A percentile compares a stretch with the other conserved stretches of the same genome.
These are phyloP conservation scores for Sternarchorhynchus goeldii DNA, from an alignment of 2,797 vertebrate genomes.

Conservation along the genomic window DNA sequence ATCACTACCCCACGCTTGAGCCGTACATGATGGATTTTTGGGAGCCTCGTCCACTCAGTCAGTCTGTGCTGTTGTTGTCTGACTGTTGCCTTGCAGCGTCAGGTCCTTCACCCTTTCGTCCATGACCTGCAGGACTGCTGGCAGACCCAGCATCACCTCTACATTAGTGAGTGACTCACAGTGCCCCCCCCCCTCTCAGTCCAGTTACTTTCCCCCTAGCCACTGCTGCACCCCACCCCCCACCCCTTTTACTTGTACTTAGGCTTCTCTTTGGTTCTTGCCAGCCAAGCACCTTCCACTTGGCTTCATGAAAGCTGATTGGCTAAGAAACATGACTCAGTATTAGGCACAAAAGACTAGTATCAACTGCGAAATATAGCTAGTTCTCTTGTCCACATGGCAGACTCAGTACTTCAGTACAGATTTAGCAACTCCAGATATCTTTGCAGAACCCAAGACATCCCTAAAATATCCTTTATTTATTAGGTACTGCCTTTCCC, in stretches of 20 bases:
- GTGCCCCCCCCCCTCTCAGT: slow-evolving; percentile 42
- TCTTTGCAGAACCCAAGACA: not conserved
- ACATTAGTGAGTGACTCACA: slow-evolving; percentile 93
- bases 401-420: too few species aligned
- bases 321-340: not conserved
- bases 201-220: slow-evolving; percentile 9
- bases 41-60: slow-evolving; percentile 21
- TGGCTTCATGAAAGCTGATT: not conserved
- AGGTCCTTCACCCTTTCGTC: slow-evolving; percentile 91
- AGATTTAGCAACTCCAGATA: not conserved
- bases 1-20: not conserved
- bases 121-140: slow-evolving; percentile 94
- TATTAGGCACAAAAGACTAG: not conserved
- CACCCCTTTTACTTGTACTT: not conserved
- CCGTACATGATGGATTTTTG: not conserved
- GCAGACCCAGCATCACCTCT: slow-evolving; percentile 94
- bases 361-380: too few species aligned
- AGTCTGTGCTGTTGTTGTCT: slow-evolving; percentile 49
- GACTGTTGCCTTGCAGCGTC: slow-evolving; percentile 79
- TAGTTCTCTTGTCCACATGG: too few species aligned
- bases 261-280: not conserved
- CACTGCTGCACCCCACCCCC: not conserved
- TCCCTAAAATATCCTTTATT: not conserved
- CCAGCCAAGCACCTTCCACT: slow-evolving; percentile 10
- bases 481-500: not conserved